phyloP scores from a whole-genome alignment of 2,113 vertebrate genomes.

The Peromyscus leucopus region DNA sequence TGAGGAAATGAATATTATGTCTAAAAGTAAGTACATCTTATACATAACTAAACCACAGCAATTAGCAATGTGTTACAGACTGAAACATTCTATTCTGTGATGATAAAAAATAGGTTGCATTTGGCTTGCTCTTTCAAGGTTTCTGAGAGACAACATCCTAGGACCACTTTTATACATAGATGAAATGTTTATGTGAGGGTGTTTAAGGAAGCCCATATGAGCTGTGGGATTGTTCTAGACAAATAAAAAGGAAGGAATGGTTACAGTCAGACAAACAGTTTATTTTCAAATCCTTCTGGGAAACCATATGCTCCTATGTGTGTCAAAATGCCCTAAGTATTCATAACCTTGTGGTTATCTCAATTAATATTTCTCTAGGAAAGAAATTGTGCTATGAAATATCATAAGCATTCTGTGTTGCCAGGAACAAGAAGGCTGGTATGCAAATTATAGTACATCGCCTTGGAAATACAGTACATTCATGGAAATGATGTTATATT shows the following conservation, averaged over 20 bases:
- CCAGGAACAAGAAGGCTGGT: background rate
- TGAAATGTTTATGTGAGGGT: background rate
- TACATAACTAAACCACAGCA: background rate
- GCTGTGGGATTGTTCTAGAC: background rate
- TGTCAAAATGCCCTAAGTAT: conserved; percentile 31
- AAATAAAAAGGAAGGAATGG: background rate
- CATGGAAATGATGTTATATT: background rate
- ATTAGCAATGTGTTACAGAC: background rate
- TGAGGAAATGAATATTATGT: background rate
- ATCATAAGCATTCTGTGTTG: conserved; percentile 27
- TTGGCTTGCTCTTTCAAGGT: background rate
- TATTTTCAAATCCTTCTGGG: conserved; percentile 41
- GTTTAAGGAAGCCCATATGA: background rate
- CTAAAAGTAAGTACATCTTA: conserved; percentile 24
- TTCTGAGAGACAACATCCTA: background rate
- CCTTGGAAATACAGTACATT: background rate
- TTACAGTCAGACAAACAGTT: conserved; percentile 40
- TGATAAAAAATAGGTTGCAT: conserved; percentile 51
- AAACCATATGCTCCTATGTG: background rate
- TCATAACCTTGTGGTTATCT: background rate
- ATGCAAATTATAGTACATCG: background rate
- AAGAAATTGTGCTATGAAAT: conserved; percentile 53
- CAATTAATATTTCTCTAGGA: conserved; percentile 4
- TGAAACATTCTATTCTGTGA: conserved; percentile 1
- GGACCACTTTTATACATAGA: background rate